Conservation (phyloP, 2,888 invertebrate species). For the Hypercompe scribonia region DNA sequence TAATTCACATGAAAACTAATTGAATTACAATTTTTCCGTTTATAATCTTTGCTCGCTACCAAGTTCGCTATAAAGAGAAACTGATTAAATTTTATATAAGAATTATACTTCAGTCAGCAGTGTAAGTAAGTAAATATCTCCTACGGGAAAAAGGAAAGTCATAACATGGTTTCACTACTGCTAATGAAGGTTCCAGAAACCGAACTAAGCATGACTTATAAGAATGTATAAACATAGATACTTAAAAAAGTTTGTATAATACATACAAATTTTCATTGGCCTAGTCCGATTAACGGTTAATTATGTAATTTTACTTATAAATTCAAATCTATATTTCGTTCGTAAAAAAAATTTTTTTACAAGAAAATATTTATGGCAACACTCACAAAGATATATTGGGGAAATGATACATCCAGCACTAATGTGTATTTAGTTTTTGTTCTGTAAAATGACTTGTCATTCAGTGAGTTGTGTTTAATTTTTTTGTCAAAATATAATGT, state of each 20-base stretch:
- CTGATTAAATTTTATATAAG: not conserved
- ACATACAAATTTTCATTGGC: too few relatives aligned
- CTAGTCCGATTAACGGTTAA: too few relatives aligned
- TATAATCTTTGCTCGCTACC: not conserved
- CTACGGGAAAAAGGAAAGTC: not conserved
- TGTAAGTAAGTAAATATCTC: not conserved
- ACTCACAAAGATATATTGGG: not conserved
- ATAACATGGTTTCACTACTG: too few relatives aligned
- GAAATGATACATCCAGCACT: slow-evolving; percentile 12
- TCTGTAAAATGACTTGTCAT: slow-evolving; percentile 31
- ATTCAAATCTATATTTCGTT: too few relatives aligned
- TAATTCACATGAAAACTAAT: not conserved
- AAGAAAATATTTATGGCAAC: too few relatives aligned
- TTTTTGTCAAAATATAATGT: slow-evolving; percentile 31
- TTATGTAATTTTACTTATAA: too few relatives aligned
- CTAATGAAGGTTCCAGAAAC: too few relatives aligned
- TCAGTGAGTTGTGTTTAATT: slow-evolving; percentile 6
- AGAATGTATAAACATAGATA: too few relatives aligned
- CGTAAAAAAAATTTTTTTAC: too few relatives aligned
- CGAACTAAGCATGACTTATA: too few relatives aligned
- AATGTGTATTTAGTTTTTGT: slow-evolving; percentile 15
- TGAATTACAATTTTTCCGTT: not conserved
- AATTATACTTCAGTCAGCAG: not conserved
- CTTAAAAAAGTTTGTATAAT: too few relatives aligned
- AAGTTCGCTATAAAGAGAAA: not conserved